A percentile compares a stretch with the other conserved stretches of the same genome.
phyloP scores from a whole-genome alignment of 1,140 invertebrate genomes.

The Sarcophaga bullata region DNA sequence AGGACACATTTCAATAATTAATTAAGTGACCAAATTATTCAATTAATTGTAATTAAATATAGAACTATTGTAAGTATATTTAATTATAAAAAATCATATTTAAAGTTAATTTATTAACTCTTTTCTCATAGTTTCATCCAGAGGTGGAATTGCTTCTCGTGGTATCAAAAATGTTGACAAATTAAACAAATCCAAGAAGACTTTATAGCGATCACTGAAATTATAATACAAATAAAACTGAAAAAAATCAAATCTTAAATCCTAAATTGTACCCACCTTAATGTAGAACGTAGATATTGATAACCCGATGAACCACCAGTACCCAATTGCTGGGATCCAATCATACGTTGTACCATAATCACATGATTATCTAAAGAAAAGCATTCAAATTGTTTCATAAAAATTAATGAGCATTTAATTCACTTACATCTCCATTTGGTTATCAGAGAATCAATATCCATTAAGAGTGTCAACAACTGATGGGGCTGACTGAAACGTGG shows the following conservation, averaged over 20 bases:
- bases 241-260: neutral
- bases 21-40: no score
- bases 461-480: constrained; percentile 91
- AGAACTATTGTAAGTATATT: neutral
- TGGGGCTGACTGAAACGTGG: constrained; percentile 96
- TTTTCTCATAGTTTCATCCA: constrained; percentile 75
- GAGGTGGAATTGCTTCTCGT: constrained; percentile 86
- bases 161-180: constrained; percentile 96
- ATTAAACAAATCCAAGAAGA: constrained; percentile 98
- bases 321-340: constrained; percentile 94
- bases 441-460: constrained; percentile 98
- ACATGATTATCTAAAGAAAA: constrained; percentile 90
- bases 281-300: constrained; percentile 96
- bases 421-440: constrained; percentile 99
- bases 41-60: neutral
- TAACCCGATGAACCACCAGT: constrained; percentile 98
- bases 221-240: constrained; percentile 46
- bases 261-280: constrained; percentile 75
- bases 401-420: constrained; percentile 44
- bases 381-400: neutral
- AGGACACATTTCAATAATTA: no score
- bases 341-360: constrained; percentile 99
- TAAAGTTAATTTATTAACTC: constrained; percentile 52
- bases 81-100: neutral
- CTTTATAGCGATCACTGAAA: constrained; percentile 96